Percentiles rank a stretch among this genome's conserved stretches.
phyloP scores from a whole-genome alignment of 2,113 vertebrate genomes.

The Platysteira castanea region DNA sequence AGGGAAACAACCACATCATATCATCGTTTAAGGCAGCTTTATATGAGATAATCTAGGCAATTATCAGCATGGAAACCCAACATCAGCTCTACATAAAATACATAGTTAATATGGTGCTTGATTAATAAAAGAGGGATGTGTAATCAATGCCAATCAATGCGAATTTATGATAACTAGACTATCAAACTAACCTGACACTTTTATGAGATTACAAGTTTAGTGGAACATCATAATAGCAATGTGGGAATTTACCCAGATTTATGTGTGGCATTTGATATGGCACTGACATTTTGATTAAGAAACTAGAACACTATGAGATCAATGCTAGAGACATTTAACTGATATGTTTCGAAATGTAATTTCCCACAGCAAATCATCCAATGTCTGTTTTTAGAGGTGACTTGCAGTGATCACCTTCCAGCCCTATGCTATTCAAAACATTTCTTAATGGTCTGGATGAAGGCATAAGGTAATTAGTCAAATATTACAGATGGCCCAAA shows the following conservation, averaged over 20 bases:
- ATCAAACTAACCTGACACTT: background rate
- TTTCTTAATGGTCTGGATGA: background rate
- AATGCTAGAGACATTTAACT: background rate
- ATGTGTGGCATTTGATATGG: background rate
- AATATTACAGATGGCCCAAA: background rate
- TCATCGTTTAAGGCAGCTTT: background rate
- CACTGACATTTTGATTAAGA: background rate
- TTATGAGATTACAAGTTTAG: background rate
- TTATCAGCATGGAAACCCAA: background rate
- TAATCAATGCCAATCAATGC: background rate
- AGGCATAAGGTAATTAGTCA: background rate
- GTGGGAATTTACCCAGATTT: background rate
- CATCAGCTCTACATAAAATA: background rate
- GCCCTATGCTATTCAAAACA: background rate
- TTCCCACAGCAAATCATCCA: background rate
- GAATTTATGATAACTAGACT: background rate
- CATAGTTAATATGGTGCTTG: background rate
- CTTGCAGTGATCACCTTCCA: background rate
- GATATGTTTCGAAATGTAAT: background rate
- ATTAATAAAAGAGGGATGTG: background rate
- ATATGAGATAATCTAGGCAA: background rate
- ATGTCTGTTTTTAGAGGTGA: background rate
- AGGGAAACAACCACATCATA: background rate
- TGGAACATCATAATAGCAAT: fast-evolving
- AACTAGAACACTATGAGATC: background rate